phyloP scores from a whole-genome alignment of 2,113 vertebrate species.

The Tursiops truncatus region DNA sequence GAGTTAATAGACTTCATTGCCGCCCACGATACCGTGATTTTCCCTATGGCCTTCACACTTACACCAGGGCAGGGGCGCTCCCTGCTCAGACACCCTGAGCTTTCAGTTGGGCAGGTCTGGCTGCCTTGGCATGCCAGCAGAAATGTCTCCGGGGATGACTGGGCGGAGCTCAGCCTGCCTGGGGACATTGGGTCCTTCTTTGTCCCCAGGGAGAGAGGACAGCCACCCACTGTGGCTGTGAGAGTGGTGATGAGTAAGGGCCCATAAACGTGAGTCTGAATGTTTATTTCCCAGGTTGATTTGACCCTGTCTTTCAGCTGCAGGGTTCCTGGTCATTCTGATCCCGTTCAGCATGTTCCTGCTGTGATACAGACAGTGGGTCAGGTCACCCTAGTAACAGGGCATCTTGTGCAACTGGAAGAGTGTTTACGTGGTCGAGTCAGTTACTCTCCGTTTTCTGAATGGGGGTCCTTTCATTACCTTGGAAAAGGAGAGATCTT shows the following conservation, averaged over 20 bases:
- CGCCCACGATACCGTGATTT: neutral
- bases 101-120: neutral
- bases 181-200: neutral
- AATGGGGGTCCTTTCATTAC: neutral
- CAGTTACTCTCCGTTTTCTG: neutral
- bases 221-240: neutral
- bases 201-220: neutral
- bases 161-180: neutral
- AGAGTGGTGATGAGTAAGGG: neutral
- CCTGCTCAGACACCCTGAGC: neutral
- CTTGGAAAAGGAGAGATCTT: neutral
- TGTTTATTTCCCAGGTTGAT: neutral
- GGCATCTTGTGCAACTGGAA: neutral
- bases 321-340: neutral
- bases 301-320: neutral
- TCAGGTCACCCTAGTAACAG: neutral
- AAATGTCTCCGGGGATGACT: neutral
- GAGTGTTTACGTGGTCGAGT: neutral
- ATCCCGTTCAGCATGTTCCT: neutral
- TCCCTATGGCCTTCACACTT: neutral
- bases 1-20: neutral
- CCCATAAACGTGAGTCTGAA: neutral
- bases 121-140: neutral
- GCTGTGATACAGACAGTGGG: neutral
- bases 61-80: neutral